Evolutionary conservation across 2,797 vertebrate genomes (phyloP), one percentile per base, ranked within the genome.

Genomic region (Rhinophrynus dorsalis): DNA sequence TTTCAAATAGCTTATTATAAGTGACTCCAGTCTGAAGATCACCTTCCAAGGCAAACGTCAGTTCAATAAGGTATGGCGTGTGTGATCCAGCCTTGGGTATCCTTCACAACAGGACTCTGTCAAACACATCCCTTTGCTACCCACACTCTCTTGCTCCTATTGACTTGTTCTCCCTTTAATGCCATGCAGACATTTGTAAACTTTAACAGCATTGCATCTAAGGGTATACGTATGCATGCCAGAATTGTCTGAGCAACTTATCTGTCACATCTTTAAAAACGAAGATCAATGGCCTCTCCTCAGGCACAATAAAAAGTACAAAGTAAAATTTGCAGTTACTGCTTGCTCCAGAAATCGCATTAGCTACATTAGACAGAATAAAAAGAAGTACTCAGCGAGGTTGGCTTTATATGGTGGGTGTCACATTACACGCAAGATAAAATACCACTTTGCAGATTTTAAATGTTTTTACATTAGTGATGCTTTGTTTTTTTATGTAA

Each of bases 11-110:
- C 82, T 94, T 90, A 93, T 94, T 89, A 85, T 89, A 90, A 88
- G 85, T 93, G 90, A 93, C 89, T 88, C 86, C 86, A 78, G 89
- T 90, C 93, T 83, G 57, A 81, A 80, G 85, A 90, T 90, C 89
- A 92, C 91, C 90, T 93, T 93, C 85, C 83, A 77, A 88, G 90
- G 79, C 75, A 67, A 85, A 80, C 89, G 81, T 94, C 92, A 93
- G 2, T 48, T 75, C 86, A 62, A 94, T 80, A 79, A 80, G 79
- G 81, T 88, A 89, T 91, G 92, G 91, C 92, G 93, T 90, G 79
- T 89, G 85, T 10, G 50, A 82, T 82, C 83, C 76, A 81, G 81
- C 81, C 85, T 76, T 88, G 90, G 83, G 87, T 91, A 80, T 86
- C 90, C 87, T 86, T 89, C 88, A 78, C 79, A 86, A 88, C 78